Evolutionary conservation across 1,140 invertebrate species (phyloP).

Genomic region (Mercenaria mercenaria): DNA sequence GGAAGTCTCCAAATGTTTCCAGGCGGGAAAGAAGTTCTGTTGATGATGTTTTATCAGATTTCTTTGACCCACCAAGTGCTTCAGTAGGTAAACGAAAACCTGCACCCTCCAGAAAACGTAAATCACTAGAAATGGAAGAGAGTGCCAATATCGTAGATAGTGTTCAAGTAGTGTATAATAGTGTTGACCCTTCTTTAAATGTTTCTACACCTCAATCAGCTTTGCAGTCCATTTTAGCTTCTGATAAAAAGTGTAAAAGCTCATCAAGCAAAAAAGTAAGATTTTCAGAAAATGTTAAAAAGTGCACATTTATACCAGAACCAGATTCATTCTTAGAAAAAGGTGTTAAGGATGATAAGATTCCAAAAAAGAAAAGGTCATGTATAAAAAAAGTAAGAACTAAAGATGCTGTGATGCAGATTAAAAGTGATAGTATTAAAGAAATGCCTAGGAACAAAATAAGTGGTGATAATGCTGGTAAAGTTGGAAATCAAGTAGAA

Average conservation of each 20-base stretch:
- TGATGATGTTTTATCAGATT: conserved; percentile 72
- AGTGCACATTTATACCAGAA: conserved; percentile 19
- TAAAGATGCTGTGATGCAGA: too few species aligned
- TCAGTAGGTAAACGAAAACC: conserved; percentile 65
- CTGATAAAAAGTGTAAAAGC: conserved; percentile 30
- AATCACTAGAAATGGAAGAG: conserved; percentile 31
- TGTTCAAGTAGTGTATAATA: too few species aligned
- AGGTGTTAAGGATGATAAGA: too few species aligned
- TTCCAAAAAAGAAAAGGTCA: neutral
- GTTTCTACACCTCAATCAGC: neutral
- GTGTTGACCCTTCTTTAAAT: neutral
- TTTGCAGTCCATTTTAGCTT: conserved; percentile 63
- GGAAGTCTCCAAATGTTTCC: neutral
- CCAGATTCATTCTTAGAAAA: neutral
- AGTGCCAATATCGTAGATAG: neutral
- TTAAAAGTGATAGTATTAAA: too few species aligned
- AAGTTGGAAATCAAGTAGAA: neutral
- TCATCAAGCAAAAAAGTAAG: conserved; percentile 58
- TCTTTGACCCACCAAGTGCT: conserved; percentile 74
- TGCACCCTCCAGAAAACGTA: conserved; percentile 69
- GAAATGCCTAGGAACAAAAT: neutral
- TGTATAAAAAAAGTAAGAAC: too few species aligned
- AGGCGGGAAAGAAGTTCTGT: conserved; percentile 24
- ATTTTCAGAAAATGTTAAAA: conserved; percentile 50
- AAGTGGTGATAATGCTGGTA: neutral